A percentile compares a stretch with the other conserved stretches of the same genome.
These are phyloP conservation scores for Metopolophium dirhodum DNA, from an alignment of 1,140 invertebrate genomes.

Conservation along the genomic window DNA sequence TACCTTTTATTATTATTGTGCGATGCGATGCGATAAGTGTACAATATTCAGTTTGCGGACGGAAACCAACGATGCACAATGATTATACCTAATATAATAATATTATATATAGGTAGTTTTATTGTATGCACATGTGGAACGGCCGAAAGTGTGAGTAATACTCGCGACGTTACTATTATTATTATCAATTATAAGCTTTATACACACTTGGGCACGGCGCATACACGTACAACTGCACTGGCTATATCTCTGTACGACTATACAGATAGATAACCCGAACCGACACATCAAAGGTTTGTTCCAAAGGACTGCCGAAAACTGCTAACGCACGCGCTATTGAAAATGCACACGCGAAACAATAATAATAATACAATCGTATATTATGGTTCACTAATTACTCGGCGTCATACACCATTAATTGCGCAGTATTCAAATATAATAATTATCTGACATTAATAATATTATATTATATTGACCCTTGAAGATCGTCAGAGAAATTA, in stretches of 20 bases:
- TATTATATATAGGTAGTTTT: background rate
- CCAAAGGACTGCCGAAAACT: background rate
- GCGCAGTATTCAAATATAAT: background rate
- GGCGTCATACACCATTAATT: background rate
- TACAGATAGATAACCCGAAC: background rate
- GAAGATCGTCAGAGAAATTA: background rate
- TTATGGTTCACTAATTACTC: background rate
- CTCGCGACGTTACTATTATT: background rate
- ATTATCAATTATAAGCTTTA: constrained; percentile 12
- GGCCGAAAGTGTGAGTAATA: constrained; percentile 1
- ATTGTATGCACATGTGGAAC: background rate
- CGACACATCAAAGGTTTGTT: background rate
- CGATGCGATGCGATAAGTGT: background rate
- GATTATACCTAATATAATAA: constrained; percentile 14
- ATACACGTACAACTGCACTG: background rate
- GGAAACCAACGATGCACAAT: constrained; percentile 3
- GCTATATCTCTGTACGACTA: background rate
- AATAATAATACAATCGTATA: background rate
- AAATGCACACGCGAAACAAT: background rate
- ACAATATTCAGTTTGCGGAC: background rate
- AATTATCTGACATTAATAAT: background rate
- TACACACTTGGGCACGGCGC: background rate
- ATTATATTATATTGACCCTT: background rate
- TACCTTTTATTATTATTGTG: background rate
- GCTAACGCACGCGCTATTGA: background rate